Evolutionary conservation across 2,113 vertebrate genomes (phyloP).

Genomic region (Ancistrus triradiatus): DNA sequence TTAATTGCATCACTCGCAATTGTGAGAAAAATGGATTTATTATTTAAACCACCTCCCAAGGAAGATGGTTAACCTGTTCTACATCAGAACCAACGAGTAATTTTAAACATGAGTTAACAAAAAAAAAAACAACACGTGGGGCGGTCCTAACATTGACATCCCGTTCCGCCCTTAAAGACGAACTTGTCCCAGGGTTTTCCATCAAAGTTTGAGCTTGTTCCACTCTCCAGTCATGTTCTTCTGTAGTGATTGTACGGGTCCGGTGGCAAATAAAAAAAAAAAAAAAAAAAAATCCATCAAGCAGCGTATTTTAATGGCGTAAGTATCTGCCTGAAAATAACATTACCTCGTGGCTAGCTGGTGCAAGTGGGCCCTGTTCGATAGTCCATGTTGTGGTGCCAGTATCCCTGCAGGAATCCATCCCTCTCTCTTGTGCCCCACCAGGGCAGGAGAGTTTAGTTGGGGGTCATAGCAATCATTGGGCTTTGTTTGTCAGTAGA

Average conservation of each 20-base stretch:
- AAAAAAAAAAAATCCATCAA: no score
- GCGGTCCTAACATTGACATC: conserved; percentile 95
- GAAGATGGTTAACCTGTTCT: no score
- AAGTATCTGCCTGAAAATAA: no score
- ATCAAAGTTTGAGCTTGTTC: conserved; percentile 84
- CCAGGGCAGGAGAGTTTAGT: conserved; percentile 83
- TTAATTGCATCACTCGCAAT: no score
- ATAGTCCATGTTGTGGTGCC: conserved; percentile 95
- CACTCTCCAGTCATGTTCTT: conserved; percentile 99
- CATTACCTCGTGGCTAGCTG: conserved; percentile 94
- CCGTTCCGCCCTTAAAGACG: conserved; percentile 86
- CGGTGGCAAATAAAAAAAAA: conserved; percentile 55
- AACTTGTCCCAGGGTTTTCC: conserved; percentile 94
- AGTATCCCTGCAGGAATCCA: conserved; percentile 86
- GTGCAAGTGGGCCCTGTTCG: conserved; percentile 91
- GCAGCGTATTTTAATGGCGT: no score
- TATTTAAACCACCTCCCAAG: no score
- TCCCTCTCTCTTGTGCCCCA: conserved; percentile 98
- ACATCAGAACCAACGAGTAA: no score
- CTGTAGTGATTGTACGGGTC: conserved; percentile 97
- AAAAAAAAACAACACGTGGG: conserved; percentile 61
- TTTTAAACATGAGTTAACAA: no score
- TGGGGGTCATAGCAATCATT: conserved; percentile 91
- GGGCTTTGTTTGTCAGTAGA: conserved; percentile 88
- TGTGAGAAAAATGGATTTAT: no score